Base-by-base conservation (phyloP, 2,888 invertebrate genomes). In the Zelleria hepariella region DNA sequence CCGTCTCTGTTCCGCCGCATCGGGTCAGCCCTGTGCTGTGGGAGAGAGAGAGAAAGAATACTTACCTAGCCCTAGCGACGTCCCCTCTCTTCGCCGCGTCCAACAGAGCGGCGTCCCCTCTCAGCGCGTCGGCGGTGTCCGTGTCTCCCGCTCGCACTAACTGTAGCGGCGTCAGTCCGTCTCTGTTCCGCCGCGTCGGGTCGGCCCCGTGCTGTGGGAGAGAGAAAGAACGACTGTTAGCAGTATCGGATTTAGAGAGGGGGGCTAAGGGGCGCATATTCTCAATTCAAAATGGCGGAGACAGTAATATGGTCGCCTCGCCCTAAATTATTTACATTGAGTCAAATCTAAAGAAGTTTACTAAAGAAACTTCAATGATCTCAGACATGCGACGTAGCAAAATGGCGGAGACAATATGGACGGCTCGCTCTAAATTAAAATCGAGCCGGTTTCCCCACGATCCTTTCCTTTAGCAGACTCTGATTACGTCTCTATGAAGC, bases 1-100 rank as follows among this genome's bases (percentile, higher is more conserved):
- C 98, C 97, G 80, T 99, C 98, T 24, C 98, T 90, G 0, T 98
- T 98, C 98, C 0, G 96, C 96, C 0, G 98, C 97, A 78, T 98
- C 98, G 69, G 95, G 94, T 82, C 98, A 96, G 0, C 94, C 94
- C 64, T 97, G 96, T 0, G 96, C 91, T 2, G 97, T 97, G 61
- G 98, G 87, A 86, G 98, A 98, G 57, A 98, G 90, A 0, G 98
- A 15, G 42, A 2, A 2, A 15, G 42, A 2, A n/a, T 42, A n/a
- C n/a, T 20, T n/a, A 85, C 86, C 82, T 80, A 18, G 84, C 86
- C 23, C 86, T 64, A 0, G 84, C 82, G 8, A 82, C 67, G 59
- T 86, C 86, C 0, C 86, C 86, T 62, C 98, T 89, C 79, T 98
- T 98, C 18, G 98, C 92, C 62, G 98, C 98, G 82, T 98, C 98